Evolutionary conservation across 1,140 invertebrate genomes (phyloP), one percentile per base, ranked within the genome.

Genomic region (Bombus ignitus): DNA sequence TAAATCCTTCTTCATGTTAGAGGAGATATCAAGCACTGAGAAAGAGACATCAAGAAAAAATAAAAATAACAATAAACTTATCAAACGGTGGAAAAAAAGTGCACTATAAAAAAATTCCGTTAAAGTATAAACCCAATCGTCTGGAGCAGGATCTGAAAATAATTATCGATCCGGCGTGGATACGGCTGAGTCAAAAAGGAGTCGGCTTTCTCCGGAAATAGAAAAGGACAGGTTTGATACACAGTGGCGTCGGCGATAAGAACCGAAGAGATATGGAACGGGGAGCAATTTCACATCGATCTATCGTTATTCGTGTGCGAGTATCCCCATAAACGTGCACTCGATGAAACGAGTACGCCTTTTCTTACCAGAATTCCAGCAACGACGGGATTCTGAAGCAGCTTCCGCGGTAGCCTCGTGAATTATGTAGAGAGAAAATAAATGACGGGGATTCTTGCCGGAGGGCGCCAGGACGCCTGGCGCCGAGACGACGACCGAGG

Each of bases 381-480:
- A 42, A 66, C 77, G 75, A 57, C 8, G 53, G 32, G 57, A 37
- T 72, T 76, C 75, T 70, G 22, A 71, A 65, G 68, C 72, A 47
- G 70, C 81, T 47, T 81, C 70, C 74, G 44, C 71, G 81, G 83
- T 65, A 77, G 88, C 72, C 76, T 89, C 82, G 88, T 90, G 89
- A 68, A 89, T 92, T 92, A 91, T 91, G 87, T 89, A 92, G 90
- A 86, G 86, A 18, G 75, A 90, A 91, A 92, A 93, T 94, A 93
- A 92, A 94, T 91, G 90, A 92, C 87, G 89, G 89, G 88, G 89
- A 84, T 84, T 47, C 32, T 66, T 42, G 44, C 53, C 79, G 77
- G 78, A 84, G 81, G 94, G 92, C 93, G 93, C 91, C 94, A 75
- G 79, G 92, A 92, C 89, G 94, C 88, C 92, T 93, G 94, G 94